Base-by-base conservation (phyloP, 2,113 vertebrate genomes). In the Hypocryptadius cinnamomeus region DNA sequence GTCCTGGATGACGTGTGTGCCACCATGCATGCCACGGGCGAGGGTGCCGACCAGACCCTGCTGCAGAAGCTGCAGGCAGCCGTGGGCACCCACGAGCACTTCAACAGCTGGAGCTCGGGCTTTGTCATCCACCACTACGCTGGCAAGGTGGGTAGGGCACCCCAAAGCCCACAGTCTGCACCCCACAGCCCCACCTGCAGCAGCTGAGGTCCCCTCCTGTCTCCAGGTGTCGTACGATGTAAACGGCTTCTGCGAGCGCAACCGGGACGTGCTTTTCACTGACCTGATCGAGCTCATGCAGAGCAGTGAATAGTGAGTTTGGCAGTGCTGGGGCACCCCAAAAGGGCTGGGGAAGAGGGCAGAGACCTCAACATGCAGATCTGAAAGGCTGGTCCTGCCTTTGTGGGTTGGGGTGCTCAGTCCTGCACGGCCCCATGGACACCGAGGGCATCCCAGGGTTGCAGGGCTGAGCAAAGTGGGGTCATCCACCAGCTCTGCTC, bases 201-300 rank as follows among this genome's bases (percentile, higher is more conserved):
- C 71, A 27, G 47, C 82, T 93, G 82, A 93, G 47, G 33, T 65
- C 30, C 21, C 54, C 42, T 45, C 42, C 17, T 45, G 42, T 42
- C 63, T 60, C 53, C 95, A 99, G 99, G 99, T 99, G 60, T 99
- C 99, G 23, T 99, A 99, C 0, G 98, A 99, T 0, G 98, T 98
- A 89, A 98, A 85, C 0, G 99, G 99, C 86, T 99, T 99, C 97
- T 99, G 99, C 7, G 99, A 99, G 94, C 98, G 98, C 74, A 99
- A 99, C 93, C 93, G 99, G 3, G 99, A 99, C 0, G 99, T 99
- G 47, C 98, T 99, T 25, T 99, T 99, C 95, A 98, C 98, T 0
- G 99, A 99, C 95, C 97, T 99, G 79, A 99, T 99, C 3, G 99
- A 99, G 94, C 98, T 99, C 68, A 99, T 99, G 99, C 99, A 99